Conservation (phyloP, 2,888 invertebrate species). For the Pinctada fucata region DNA sequence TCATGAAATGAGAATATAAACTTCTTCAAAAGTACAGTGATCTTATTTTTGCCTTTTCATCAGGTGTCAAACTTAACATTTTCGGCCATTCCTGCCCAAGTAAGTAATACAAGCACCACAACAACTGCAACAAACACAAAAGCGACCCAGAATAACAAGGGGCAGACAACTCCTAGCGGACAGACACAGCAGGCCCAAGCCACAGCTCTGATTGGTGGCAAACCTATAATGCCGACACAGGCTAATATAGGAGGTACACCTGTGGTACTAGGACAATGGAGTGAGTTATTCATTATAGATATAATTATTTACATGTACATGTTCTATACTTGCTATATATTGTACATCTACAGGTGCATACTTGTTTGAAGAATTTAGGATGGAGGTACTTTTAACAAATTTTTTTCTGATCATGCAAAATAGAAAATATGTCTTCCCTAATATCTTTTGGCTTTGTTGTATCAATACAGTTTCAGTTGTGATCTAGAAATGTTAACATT, state of each 20-base stretch:
- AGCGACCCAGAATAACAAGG: constrained; percentile 37
- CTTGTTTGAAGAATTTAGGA: no score
- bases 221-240: constrained; percentile 67
- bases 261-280: constrained; percentile 66
- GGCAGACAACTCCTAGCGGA: constrained; percentile 43
- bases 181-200: constrained; percentile 51
- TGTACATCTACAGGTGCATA: no score
- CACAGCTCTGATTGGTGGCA: constrained; percentile 66
- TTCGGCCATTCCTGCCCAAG: constrained; percentile 28
- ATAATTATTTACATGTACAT: neutral
- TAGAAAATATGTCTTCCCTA: no score
- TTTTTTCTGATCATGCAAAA: no score
- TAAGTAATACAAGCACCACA: constrained; percentile 23
- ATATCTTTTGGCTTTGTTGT: no score
- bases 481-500: no score
- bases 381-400: no score
- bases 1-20: no score
- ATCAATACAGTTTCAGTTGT: no score
- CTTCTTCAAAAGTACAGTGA: no score
- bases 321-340: no score
- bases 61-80: constrained; percentile 19
- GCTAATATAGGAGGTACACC: constrained; percentile 51
- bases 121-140: constrained; percentile 24
- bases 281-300: constrained; percentile 38
- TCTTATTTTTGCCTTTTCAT: neutral